Conservation (phyloP, 2,113 vertebrate genomes). For the Thomomys bottae region DNA sequence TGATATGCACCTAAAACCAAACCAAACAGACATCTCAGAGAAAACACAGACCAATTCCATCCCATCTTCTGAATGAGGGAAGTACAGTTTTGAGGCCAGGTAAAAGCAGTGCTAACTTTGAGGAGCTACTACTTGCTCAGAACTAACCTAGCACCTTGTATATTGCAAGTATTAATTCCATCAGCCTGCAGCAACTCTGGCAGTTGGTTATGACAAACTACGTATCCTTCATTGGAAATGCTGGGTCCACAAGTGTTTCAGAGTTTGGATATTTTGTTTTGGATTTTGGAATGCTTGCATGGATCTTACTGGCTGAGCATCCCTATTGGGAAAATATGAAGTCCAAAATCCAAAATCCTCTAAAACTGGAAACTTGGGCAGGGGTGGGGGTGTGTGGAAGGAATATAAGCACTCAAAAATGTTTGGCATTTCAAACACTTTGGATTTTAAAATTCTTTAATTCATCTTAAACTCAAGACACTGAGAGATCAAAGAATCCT, state of each 20-base stretch:
- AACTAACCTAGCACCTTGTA: background rate
- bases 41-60: fast-evolving
- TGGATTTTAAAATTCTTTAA: background rate
- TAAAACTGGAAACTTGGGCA: too few relatives aligned
- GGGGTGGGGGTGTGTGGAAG: too few relatives aligned
- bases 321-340: background rate
- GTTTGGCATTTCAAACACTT: too few relatives aligned
- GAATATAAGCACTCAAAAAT: background rate
- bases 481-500: background rate
- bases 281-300: background rate
- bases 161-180: background rate
- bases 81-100: background rate
- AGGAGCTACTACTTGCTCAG: background rate
- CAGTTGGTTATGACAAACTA: too few relatives aligned
- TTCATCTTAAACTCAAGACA: constrained; percentile 5
- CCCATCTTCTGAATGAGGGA: background rate
- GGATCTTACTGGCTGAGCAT: background rate
- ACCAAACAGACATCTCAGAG: background rate
- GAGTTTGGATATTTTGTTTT: background rate
- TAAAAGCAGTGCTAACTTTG: background rate
- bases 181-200: background rate
- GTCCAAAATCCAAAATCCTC: background rate
- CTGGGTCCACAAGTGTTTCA: background rate
- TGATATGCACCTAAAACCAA: too few relatives aligned
- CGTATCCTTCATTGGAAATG: background rate